Conservation (phyloP, 64 coral and sea anemone species). For the Catalaphyllia jardinei region DNA sequence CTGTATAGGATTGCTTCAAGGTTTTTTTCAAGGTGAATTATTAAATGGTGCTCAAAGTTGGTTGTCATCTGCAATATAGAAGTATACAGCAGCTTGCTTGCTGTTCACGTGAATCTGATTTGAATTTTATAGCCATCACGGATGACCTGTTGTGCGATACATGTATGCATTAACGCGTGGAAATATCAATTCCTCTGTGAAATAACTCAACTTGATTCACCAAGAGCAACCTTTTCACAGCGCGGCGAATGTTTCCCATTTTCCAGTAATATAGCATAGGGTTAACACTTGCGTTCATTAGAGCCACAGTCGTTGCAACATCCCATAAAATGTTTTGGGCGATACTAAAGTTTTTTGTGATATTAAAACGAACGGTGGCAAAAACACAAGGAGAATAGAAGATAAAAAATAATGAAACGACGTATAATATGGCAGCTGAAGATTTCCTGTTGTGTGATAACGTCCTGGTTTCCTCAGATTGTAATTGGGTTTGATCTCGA, state of each 20-base stretch:
- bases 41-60: no score
- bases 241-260: constrained; percentile 15
- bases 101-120: no score
- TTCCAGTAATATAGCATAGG: constrained; percentile 13
- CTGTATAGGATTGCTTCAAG: no score
- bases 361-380: neutral
- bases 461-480: neutral
- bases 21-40: no score
- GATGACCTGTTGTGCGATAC: neutral
- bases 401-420: neutral
- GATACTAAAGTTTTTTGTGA: neutral
- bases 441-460: neutral
- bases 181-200: neutral
- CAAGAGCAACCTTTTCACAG: neutral
- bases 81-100: no score
- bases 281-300: constrained; percentile 11
- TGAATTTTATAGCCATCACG: no score
- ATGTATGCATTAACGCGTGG: neutral
- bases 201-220: neutral
- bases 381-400: neutral
- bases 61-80: no score
- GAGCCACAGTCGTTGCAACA: neutral
- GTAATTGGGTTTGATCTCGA: neutral
- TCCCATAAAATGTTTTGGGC: constrained; percentile 7
- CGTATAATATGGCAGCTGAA: neutral